These are phyloP conservation scores for Leptopilina syphax DNA, from an alignment of 2,888 invertebrate species.

Conservation along the genomic window DNA sequence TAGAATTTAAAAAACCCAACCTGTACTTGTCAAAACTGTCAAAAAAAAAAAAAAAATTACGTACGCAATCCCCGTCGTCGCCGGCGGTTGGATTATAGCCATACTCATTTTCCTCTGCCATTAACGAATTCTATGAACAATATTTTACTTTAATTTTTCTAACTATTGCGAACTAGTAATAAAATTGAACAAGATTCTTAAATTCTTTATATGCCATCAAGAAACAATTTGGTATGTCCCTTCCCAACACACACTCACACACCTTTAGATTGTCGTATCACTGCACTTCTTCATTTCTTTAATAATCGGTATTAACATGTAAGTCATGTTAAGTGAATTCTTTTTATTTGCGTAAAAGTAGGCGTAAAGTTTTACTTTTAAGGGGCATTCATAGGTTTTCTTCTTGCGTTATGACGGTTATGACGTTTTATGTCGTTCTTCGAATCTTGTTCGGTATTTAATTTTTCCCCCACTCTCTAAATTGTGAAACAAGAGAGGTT, in stretches of 20 bases:
- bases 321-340: not conserved
- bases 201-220: conserved; percentile 69
- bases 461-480: too few relatives aligned
- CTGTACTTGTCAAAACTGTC: conserved; percentile 69
- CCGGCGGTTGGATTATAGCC: conserved; percentile 74
- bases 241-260: not conserved
- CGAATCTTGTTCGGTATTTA: too few relatives aligned
- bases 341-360: not conserved
- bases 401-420: too few relatives aligned
- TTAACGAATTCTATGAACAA: conserved; percentile 69
- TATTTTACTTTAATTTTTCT: conserved; percentile 50
- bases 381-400: too few relatives aligned
- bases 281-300: not conserved
- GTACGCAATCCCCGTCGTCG: conserved; percentile 73
- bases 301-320: not conserved
- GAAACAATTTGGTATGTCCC: conserved; percentile 42
- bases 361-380: too few relatives aligned
- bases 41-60: conserved; percentile 65
- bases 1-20: conserved; percentile 59
- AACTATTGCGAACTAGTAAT: conserved; percentile 60
- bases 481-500: too few relatives aligned
- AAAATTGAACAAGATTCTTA: conserved; percentile 65
- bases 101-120: conserved; percentile 76
- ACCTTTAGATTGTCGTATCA: not conserved
- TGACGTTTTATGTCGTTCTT: too few relatives aligned